Conservation (phyloP, 2,888 invertebrate genomes). For the Mythimna lalbum region DNA sequence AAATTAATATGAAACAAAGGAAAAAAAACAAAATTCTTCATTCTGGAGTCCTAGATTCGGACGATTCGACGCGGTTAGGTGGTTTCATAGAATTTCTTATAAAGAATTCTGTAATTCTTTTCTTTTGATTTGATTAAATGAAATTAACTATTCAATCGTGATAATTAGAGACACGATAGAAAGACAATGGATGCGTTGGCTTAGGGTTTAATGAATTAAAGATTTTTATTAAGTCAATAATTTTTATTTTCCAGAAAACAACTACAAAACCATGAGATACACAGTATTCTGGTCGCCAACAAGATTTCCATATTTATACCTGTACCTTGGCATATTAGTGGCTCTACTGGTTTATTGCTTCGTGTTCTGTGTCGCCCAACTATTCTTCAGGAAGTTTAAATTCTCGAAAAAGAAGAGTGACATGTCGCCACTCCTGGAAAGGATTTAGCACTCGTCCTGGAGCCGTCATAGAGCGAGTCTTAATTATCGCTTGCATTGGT, state of each 20-base stretch:
- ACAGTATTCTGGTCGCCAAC: conserved; percentile 95
- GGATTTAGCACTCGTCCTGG: conserved; percentile 54
- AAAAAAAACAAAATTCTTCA: no score
- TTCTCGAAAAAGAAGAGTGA: conserved; percentile 52
- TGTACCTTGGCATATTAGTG: conserved; percentile 86
- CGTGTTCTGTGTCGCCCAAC: conserved; percentile 66
- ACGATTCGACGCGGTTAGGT: no score
- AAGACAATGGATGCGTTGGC: no score
- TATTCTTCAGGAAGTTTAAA: conserved; percentile 57
- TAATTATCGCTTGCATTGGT: conserved; percentile 13
- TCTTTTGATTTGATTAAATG: no score
- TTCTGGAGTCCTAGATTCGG: no score
- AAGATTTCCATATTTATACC: conserved; percentile 92
- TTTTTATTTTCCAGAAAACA: conserved; percentile 89
- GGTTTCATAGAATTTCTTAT: no score
- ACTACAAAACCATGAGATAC: conserved; percentile 91
- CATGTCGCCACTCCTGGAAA: conserved; percentile 70
- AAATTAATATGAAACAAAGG: no score
- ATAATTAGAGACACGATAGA: no score
- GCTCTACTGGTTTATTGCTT: conserved; percentile 63
- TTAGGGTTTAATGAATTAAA: no score
- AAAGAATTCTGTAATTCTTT: no score
- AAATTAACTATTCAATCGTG: no score
- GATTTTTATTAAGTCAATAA: neutral
- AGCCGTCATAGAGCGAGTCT: neutral